Base-by-base conservation (phyloP, 1,140 invertebrate species). In the Bombus sylvicola region DNA sequence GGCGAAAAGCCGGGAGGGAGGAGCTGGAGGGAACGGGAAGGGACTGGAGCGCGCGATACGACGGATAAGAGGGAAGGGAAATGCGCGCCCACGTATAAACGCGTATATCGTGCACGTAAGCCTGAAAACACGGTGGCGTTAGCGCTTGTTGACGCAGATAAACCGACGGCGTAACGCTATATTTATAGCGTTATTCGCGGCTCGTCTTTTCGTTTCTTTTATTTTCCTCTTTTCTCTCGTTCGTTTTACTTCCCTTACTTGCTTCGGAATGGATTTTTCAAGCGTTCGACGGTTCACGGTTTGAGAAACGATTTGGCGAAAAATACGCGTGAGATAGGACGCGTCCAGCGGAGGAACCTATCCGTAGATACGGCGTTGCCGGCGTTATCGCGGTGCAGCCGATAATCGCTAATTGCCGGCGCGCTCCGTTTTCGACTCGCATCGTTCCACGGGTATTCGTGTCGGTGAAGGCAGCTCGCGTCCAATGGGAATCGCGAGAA, bases 81-180 rank as follows among this genome's bases (percentile, higher is more conserved):
- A 86, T 77, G 81, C 76, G 80, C 79, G 68, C 78, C 74, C 64
- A 82, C 87, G 87, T 89, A 89, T 79, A 89, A 88, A 88, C 77
- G 81, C 87, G 87, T 89, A 88, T 85, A 89, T 76, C 80, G 87
- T 73, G 75, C 57, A 84, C 88, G 81, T 87, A 89, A 90, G 88
- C 82, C 76, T 87, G 88, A 85, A 90, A 87, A 90, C 88, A 85
- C 82, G 82, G 82, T 84, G 75, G 81, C 68, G 82, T 87, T 80
- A 83, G 86, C 86, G 77, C 72, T 89, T 81, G 89, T 90, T 88
- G 88, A 90, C 89, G 89, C 89, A 81, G 89, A 90, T 90, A 90
- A 90, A 85, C 86, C 88, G 81, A 85, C 89, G 37, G 78, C 74
- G 85, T 87, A 84, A 78, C 82, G 88, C 71, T 88, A 81, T 90